phyloP scores from a whole-genome alignment of 1,140 invertebrate genomes.

The Sesamia nonagrioides region DNA sequence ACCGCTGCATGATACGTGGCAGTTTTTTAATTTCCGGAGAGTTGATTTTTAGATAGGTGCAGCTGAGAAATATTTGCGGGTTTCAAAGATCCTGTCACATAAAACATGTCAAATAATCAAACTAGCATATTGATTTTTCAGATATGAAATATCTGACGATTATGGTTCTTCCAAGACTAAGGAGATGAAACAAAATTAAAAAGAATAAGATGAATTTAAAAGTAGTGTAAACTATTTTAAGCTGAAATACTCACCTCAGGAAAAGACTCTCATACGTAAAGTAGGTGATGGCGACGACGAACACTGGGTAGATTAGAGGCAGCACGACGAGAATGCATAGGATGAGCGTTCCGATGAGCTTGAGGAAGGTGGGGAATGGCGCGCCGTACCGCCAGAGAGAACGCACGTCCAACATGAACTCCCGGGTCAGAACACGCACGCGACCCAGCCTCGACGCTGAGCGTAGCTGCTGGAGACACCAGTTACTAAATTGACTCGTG shows the following conservation, averaged over 20 bases:
- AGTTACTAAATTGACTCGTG: conserved; percentile 19
- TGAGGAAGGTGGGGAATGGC: conserved; percentile 83
- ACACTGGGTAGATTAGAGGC: conserved; percentile 78
- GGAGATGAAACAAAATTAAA: too few species aligned
- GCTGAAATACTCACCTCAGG: conserved; percentile 65
- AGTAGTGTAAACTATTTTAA: background rate
- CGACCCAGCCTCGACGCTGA: conserved; percentile 69
- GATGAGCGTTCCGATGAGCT: conserved; percentile 76
- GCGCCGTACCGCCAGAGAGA: conserved; percentile 80
- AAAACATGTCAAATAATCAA: too few species aligned
- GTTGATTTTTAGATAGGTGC: too few species aligned
- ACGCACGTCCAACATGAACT: conserved; percentile 72
- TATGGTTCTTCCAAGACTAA: too few species aligned
- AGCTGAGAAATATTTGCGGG: too few species aligned
- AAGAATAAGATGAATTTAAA: too few species aligned
- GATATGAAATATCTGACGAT: too few species aligned
- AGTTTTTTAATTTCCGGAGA: too few species aligned
- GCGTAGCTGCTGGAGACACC: conserved; percentile 68
- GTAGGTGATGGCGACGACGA: conserved; percentile 71
- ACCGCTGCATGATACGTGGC: too few species aligned
- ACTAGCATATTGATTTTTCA: too few species aligned
- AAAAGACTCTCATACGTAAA: conserved; percentile 76
- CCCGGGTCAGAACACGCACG: conserved; percentile 61
- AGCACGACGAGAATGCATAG: conserved; percentile 73
- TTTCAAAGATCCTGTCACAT: too few species aligned